These are phyloP conservation scores for Drosophila nannoptera DNA, from an alignment of 1,140 invertebrate genomes.

Conservation along the genomic window DNA sequence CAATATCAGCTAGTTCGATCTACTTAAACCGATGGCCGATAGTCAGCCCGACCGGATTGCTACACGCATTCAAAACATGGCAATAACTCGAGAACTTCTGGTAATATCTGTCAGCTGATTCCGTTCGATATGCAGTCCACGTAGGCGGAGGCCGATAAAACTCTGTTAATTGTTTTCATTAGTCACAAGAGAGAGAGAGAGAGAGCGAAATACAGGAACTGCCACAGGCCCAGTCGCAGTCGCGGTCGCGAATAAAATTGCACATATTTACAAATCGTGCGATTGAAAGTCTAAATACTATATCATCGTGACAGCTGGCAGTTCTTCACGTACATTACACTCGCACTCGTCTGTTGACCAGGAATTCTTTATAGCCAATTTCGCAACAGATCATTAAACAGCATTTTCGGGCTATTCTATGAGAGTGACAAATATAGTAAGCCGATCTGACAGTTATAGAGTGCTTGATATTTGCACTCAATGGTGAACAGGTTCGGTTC, in stretches of 20 bases:
- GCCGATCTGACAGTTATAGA: slow-evolving; percentile 14
- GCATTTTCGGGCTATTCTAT: slow-evolving; percentile 11
- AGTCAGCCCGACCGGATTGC: neutral
- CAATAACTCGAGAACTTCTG: slow-evolving; percentile 19
- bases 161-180: slow-evolving; percentile 67
- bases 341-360: slow-evolving; percentile 20
- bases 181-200: slow-evolving; percentile 43
- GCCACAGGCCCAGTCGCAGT: slow-evolving; percentile 9
- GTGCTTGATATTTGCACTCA: too few species aligned
- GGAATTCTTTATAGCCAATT: slow-evolving; percentile 5
- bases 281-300: slow-evolving; percentile 24
- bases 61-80: slow-evolving; percentile 14
- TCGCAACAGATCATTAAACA: slow-evolving; percentile 24
- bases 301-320: slow-evolving; percentile 24
- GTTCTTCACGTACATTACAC: slow-evolving; percentile 11
- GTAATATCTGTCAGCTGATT: slow-evolving; percentile 34
- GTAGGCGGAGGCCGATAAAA: slow-evolving; percentile 55
- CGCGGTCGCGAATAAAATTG: slow-evolving; percentile 13
- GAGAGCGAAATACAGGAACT: slow-evolving; percentile 23
- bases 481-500: too few species aligned
- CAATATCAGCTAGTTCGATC: neutral
- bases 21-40: neutral
- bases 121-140: slow-evolving; percentile 50
- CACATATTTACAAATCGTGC: slow-evolving; percentile 29
- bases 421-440: slow-evolving; percentile 11